These are phyloP conservation scores for Mizuhopecten yessoensis DNA, from an alignment of 1,140 invertebrate genomes.

Conservation along the genomic window DNA sequence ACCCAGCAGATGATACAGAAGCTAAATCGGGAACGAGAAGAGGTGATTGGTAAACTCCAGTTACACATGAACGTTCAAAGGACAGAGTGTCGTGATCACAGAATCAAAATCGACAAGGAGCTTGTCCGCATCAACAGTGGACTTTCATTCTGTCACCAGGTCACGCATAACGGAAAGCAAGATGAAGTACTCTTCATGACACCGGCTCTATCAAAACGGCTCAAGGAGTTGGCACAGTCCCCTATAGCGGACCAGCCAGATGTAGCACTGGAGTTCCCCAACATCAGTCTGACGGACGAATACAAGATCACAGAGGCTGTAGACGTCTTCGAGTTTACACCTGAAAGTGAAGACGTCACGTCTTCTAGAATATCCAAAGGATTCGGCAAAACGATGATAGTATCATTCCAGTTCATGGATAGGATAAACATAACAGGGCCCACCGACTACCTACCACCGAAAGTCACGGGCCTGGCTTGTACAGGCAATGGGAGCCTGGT, in stretches of 20 bases:
- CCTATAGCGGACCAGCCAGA: not conserved
- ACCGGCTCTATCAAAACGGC: not conserved
- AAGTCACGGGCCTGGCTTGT: not conserved
- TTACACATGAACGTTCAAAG: not conserved
- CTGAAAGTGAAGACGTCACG: not conserved
- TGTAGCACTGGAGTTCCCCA: not conserved
- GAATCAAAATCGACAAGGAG: not conserved
- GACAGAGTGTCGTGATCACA: not conserved
- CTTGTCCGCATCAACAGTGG: slow-evolving; percentile 4
- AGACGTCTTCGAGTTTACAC: slow-evolving; percentile 30
- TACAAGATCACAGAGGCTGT: slow-evolving; percentile 16
- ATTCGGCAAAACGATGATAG: not conserved
- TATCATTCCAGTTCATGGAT: not conserved
- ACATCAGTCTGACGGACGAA: not conserved
- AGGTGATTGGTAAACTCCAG: not conserved
- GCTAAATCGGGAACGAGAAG: not conserved
- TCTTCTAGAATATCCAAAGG: not conserved
- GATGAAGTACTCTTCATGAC: not conserved
- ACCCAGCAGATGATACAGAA: slow-evolving; percentile 6
- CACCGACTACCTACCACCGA: not conserved
- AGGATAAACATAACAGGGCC: not conserved
- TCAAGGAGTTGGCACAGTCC: not conserved
- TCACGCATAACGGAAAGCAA: not conserved
- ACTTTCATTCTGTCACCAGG: slow-evolving; percentile 3
- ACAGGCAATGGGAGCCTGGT: not conserved